Evolutionary conservation across 2,888 invertebrate genomes (phyloP).

Genomic region (Euzetes globulus): DNA sequence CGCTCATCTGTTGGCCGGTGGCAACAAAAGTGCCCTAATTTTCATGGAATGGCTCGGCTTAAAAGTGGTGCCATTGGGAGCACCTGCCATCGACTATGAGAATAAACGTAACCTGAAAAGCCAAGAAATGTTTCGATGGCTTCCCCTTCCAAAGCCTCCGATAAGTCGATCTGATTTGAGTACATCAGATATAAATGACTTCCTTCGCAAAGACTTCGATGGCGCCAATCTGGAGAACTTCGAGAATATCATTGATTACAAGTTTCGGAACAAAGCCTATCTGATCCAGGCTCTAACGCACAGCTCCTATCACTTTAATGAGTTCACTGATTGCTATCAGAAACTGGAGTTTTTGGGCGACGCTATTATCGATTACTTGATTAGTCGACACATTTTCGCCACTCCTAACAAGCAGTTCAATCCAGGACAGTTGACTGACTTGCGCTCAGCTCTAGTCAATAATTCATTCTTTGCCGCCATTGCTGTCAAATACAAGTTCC

Average conservation of each 20-base stretch:
- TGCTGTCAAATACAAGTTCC: conserved; percentile 73
- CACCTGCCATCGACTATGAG: background rate
- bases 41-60: conserved; percentile 61
- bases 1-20: conserved; percentile 59
- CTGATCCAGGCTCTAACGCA: conserved; percentile 88
- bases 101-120: background rate
- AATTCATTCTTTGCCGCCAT: conserved; percentile 89
- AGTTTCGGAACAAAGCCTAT: conserved; percentile 69
- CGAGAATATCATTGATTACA: conserved; percentile 60
- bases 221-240: conserved; percentile 49
- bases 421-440: conserved; percentile 83
- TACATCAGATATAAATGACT: background rate
- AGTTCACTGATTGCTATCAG: conserved; percentile 60
- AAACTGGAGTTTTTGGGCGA: conserved; percentile 83
- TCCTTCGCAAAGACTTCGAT: background rate
- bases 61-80: conserved; percentile 41
- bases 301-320: conserved; percentile 73
- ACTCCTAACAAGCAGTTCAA: conserved; percentile 57
- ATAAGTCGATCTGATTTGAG: background rate
- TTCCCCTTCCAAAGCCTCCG: background rate
- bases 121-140: background rate
- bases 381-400: conserved; percentile 72
- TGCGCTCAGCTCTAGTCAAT: conserved; percentile 90
- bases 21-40: conserved; percentile 52
- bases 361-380: conserved; percentile 79